phyloP scores from a whole-genome alignment of 2,888 invertebrate genomes.

The Diloba caeruleocephala region DNA sequence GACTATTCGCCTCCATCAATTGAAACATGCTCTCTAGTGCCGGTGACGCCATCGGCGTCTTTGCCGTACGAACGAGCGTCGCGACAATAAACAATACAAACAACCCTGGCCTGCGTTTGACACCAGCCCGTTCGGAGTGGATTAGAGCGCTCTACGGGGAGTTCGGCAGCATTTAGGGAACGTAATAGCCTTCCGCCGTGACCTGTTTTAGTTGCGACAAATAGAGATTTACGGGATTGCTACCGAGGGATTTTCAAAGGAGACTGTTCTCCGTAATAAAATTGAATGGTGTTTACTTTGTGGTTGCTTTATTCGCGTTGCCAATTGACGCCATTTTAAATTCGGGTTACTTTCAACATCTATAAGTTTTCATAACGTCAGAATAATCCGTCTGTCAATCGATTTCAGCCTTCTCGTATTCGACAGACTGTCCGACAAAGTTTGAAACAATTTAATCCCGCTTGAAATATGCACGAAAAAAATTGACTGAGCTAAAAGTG shows the following conservation, averaged over 20 bases:
- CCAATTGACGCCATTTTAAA: constrained; percentile 50
- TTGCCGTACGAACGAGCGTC: constrained; percentile 82
- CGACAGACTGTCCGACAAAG: constrained; percentile 73
- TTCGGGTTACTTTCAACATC: constrained; percentile 60
- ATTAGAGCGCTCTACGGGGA: constrained; percentile 87
- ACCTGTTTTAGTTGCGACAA: constrained; percentile 89
- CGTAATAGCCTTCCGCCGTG: constrained; percentile 88
- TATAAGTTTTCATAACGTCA: constrained; percentile 62
- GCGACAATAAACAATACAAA: constrained; percentile 89
- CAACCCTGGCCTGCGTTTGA: constrained; percentile 88
- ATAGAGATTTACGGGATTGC: constrained; percentile 88
- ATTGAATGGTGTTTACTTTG: constrained; percentile 83
- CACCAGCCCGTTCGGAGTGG: constrained; percentile 87
- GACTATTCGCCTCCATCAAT: constrained; percentile 77
- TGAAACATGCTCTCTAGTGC: constrained; percentile 78
- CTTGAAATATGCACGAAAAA: constrained; percentile 77
- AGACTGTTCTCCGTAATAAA: constrained; percentile 80
- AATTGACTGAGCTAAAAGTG: constrained; percentile 63
- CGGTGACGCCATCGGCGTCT: constrained; percentile 75
- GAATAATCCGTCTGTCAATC: constrained; percentile 69
- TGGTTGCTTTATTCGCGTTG: constrained; percentile 70
- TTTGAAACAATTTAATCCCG: constrained; percentile 81
- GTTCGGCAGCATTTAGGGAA: constrained; percentile 88
- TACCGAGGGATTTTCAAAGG: constrained; percentile 77
- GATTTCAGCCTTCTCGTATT: constrained; percentile 68